A percentile compares a stretch with the other conserved stretches of the same genome.
phyloP scores from a whole-genome alignment of 1,140 invertebrate species.

The Steinernema feltiae region DNA sequence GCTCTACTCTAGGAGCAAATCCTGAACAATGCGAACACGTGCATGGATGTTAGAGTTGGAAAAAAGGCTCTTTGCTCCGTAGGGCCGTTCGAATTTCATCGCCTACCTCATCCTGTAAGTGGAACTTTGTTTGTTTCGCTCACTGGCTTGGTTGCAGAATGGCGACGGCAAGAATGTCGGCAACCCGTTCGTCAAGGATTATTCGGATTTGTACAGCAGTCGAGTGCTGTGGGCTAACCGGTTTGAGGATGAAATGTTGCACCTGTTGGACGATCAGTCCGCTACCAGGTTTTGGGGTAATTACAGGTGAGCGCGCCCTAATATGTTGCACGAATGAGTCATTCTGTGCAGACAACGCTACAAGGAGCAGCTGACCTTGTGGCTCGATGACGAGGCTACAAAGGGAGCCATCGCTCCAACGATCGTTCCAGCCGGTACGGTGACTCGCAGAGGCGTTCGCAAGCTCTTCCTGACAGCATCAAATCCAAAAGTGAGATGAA shows the following conservation, averaged over 20 bases:
- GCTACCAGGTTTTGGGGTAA: slow-evolving; percentile 52
- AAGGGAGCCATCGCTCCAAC: slow-evolving; percentile 82
- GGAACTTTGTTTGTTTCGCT: not conserved
- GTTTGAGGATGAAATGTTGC: slow-evolving; percentile 25
- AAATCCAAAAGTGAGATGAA: slow-evolving; percentile 69
- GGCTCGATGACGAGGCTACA: slow-evolving; percentile 54
- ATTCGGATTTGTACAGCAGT: slow-evolving; percentile 62
- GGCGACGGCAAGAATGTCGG: slow-evolving; percentile 77
- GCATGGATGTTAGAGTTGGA: not conserved
- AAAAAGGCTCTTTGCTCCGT: slow-evolving; percentile 12
- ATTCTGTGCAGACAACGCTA: slow-evolving; percentile 40
- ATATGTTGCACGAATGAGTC: no score
- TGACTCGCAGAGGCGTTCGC: slow-evolving; percentile 90
- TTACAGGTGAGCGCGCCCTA: slow-evolving; percentile 46
- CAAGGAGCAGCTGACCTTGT: slow-evolving; percentile 46
- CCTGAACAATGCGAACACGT: not conserved
- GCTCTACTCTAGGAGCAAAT: not conserved
- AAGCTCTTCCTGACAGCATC: slow-evolving; percentile 97
- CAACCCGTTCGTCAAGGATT: slow-evolving; percentile 89
- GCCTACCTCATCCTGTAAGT: slow-evolving; percentile 46
- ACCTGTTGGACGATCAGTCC: slow-evolving; percentile 34
- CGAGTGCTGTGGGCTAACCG: slow-evolving; percentile 37
- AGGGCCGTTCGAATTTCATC: slow-evolving; percentile 43
- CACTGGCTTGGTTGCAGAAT: slow-evolving; percentile 61
- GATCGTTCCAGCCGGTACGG: slow-evolving; percentile 71